phyloP scores from a whole-genome alignment of 2,797 vertebrate species.

The Gallinago solitaria region DNA sequence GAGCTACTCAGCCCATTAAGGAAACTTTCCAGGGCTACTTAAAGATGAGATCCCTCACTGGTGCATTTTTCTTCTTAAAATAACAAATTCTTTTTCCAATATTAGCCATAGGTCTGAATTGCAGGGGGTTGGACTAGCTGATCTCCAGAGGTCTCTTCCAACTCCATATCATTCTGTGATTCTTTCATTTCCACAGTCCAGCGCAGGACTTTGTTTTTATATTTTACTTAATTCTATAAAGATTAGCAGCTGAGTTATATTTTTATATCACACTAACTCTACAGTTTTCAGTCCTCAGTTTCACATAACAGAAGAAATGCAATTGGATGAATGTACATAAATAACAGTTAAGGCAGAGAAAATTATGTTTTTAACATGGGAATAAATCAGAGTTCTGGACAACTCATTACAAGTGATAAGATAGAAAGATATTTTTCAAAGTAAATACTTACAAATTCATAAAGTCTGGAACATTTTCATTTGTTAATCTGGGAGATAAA shows the following conservation, averaged over 20 bases:
- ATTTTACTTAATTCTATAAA: neutral
- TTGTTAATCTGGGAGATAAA: neutral
- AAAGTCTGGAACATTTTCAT: neutral
- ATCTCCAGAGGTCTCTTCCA: too few relatives aligned
- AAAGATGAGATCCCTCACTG: neutral
- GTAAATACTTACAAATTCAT: neutral
- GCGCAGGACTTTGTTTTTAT: neutral
- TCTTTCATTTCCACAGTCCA: neutral
- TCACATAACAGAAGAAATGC: neutral
- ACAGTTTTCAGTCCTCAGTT: neutral
- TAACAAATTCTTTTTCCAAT: neutral
- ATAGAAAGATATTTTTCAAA: neutral
- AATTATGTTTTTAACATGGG: neutral
- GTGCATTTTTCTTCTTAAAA: neutral
- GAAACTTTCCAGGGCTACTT: neutral
- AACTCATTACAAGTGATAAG: neutral
- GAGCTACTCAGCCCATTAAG: neutral
- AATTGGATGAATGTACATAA: neutral
- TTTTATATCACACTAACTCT: neutral
- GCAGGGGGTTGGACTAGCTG: too few relatives aligned
- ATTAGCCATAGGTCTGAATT: neutral
- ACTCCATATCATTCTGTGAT: too few relatives aligned
- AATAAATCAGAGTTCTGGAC: neutral
- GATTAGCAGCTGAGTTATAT: neutral
- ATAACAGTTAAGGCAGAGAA: neutral